A percentile compares a stretch with the other conserved stretches of the same genome.
Evolutionary conservation across 2,888 invertebrate genomes (phyloP).

Genomic region (Heliconius sara): DNA sequence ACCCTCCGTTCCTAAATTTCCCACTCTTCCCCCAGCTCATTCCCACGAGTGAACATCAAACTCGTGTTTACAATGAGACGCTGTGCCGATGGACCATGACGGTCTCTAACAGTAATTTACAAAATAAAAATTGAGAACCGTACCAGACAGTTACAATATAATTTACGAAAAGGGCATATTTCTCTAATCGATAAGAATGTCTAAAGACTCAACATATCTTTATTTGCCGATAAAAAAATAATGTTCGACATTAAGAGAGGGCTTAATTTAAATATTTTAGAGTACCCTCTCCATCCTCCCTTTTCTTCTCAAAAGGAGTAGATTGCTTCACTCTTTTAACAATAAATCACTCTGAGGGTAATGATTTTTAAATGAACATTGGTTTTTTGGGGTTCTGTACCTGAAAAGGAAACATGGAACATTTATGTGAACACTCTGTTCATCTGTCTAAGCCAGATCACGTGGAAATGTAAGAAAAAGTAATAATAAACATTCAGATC

Average conservation of each 20-base stretch:
- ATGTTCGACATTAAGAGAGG: constrained; percentile 78
- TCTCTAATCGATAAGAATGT: constrained; percentile 56
- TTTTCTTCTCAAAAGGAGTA: constrained; percentile 44
- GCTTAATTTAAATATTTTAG: constrained; percentile 82
- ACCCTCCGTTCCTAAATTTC: no score
- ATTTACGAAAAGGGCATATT: constrained; percentile 32
- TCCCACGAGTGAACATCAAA: background rate
- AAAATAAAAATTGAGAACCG: background rate
- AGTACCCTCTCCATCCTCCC: constrained; percentile 53
- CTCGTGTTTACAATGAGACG: background rate
- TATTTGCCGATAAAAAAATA: constrained; percentile 83
- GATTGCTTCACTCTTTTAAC: constrained; percentile 58
- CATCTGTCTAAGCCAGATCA: background rate
- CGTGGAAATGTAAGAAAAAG: no score
- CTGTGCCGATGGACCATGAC: background rate
- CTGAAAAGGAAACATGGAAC: background rate
- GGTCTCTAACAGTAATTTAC: background rate
- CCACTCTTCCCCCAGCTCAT: no score
- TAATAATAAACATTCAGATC: no score
- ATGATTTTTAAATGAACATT: constrained; percentile 78
- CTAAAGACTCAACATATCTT: constrained; percentile 68
- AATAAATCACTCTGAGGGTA: constrained; percentile 73
- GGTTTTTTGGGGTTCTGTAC: constrained; percentile 48
- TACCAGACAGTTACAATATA: constrained; percentile 5
- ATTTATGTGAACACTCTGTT: background rate